Evolutionary conservation across 2,888 invertebrate species (phyloP).

Genomic region (Hyles lineata): DNA sequence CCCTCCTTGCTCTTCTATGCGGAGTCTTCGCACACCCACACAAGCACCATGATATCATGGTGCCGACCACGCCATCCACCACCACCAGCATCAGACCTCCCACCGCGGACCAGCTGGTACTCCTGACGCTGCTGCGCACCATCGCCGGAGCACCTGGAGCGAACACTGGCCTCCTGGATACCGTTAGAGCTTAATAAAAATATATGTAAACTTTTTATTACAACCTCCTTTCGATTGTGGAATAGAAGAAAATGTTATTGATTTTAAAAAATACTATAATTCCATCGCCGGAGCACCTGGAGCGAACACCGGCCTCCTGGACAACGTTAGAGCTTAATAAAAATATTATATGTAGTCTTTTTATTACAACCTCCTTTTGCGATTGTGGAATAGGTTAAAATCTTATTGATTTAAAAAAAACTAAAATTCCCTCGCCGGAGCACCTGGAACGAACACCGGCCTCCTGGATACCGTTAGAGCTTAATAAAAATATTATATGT

Average conservation of each 20-base stretch:
- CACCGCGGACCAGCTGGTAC: conserved; percentile 22
- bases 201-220: neutral
- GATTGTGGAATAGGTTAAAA: no score
- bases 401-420: no score
- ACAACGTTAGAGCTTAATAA: conserved; percentile 21
- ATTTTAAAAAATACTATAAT: no score
- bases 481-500: neutral
- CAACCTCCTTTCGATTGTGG: no score
- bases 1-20: conserved; percentile 18
- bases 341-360: neutral
- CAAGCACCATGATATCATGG: conserved; percentile 26
- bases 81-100: conserved; percentile 12
- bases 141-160: conserved; percentile 20
- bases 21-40: conserved; percentile 9
- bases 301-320: conserved; percentile 5
- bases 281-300: conserved; percentile 17
- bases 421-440: conserved; percentile 1
- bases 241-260: no score
- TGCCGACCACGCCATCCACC: neutral
- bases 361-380: no score
- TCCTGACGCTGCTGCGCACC: conserved; percentile 22
- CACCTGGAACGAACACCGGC: conserved; percentile 2
- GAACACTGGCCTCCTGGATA: conserved; percentile 2
- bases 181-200: conserved; percentile 20
- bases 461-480: conserved; percentile 21